Percentiles rank a stretch among this genome's conserved stretches.
These are phyloP conservation scores for Coenobita brevimanus DNA, from an alignment of 1,140 invertebrate species.

Conservation along the genomic window DNA sequence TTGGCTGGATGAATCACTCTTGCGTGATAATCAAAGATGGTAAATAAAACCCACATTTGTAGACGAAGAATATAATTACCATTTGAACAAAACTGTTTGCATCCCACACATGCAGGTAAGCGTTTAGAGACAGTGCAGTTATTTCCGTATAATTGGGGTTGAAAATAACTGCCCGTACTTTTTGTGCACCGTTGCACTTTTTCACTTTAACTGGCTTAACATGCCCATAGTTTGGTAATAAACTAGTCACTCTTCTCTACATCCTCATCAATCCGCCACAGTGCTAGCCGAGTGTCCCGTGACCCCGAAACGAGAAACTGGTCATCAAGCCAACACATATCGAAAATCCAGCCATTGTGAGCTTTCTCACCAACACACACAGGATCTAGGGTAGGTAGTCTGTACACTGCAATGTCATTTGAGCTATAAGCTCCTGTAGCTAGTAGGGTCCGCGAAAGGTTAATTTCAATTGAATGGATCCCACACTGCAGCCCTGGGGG, in stretches of 20 bases:
- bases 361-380: constrained; percentile 94
- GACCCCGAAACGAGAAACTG: constrained; percentile 95
- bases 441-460: constrained; percentile 91
- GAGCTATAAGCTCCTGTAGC: constrained; percentile 95
- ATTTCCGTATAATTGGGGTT: constrained; percentile 90
- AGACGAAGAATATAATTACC: too few species aligned
- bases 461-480: constrained; percentile 94
- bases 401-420: constrained; percentile 94
- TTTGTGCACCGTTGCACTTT: constrained; percentile 73
- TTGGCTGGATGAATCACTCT: too few species aligned
- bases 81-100: constrained; percentile 88
- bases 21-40: too few species aligned
- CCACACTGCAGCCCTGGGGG: constrained; percentile 77
- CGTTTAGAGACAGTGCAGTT: constrained; percentile 93
- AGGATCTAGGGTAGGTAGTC: constrained; percentile 93
- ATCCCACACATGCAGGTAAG: constrained; percentile 92
- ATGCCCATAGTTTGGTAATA: constrained; percentile 44
- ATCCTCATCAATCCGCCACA: constrained; percentile 75
- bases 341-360: constrained; percentile 96
- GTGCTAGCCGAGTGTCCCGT: constrained; percentile 82
- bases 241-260: constrained; percentile 51
- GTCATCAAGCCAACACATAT: constrained; percentile 97
- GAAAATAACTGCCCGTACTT: constrained; percentile 90
- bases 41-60: too few species aligned
- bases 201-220: constrained; percentile 64